These are phyloP conservation scores for Amphiura filiformis DNA, from an alignment of 35 echinoderm and acorn worm genomes.

Conservation along the genomic window DNA sequence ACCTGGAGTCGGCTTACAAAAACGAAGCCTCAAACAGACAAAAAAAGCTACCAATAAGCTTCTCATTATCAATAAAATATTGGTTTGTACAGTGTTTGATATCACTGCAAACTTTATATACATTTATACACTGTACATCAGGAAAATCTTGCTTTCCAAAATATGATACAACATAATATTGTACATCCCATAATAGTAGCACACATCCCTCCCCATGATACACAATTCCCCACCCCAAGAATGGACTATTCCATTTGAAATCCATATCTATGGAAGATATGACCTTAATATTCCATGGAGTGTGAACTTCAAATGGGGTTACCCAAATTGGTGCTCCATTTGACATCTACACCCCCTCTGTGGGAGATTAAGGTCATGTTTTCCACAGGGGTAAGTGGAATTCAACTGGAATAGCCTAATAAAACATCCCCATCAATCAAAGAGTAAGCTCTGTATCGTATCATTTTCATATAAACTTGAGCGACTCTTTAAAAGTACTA, in stretches of 20 bases:
- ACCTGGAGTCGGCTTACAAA: background rate
- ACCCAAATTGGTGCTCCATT: too few relatives aligned
- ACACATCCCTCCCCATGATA: background rate
- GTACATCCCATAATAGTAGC: constrained; percentile 4
- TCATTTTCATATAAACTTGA: too few relatives aligned
- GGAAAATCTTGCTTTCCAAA: background rate
- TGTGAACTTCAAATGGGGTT: too few relatives aligned
- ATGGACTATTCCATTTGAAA: background rate
- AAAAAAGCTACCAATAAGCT: background rate
- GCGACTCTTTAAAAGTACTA: background rate
- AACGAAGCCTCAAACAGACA: background rate
- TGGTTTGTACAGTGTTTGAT: background rate
- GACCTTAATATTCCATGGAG: too few relatives aligned
- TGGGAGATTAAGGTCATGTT: too few relatives aligned
- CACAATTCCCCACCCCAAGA: background rate
- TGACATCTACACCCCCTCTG: too few relatives aligned
- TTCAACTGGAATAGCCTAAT: too few relatives aligned
- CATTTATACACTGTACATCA: background rate
- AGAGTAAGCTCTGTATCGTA: background rate
- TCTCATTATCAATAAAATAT: background rate
- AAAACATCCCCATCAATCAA: background rate
- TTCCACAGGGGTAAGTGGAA: too few relatives aligned
- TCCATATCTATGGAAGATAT: too few relatives aligned
- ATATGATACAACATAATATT: constrained; percentile 8
- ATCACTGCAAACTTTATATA: constrained; percentile 6